These are phyloP conservation scores for Mythimna vitellina DNA, from an alignment of 2,888 invertebrate genomes.

Conservation along the genomic window DNA sequence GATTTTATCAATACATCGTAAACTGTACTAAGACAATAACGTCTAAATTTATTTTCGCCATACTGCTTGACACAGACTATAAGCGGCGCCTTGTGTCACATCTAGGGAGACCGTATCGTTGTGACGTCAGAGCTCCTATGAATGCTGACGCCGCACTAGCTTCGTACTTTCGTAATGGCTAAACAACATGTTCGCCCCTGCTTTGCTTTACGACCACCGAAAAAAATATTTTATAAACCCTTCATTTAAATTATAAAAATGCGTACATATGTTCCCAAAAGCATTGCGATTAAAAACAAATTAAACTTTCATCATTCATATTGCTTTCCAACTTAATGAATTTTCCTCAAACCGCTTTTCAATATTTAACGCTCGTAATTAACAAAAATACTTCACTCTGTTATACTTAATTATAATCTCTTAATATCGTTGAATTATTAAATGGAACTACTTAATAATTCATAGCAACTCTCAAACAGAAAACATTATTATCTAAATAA, in stretches of 20 bases:
- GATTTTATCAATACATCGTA: not conserved
- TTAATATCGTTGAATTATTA: constrained; percentile 46
- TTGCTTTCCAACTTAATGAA: constrained; percentile 12
- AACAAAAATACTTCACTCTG: constrained; percentile 29
- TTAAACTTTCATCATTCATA: constrained; percentile 22
- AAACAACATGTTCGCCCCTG: constrained; percentile 75
- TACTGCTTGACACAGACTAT: constrained; percentile 10
- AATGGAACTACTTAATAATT: constrained; percentile 57
- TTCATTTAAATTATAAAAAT: constrained; percentile 22
- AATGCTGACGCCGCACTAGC: constrained; percentile 76
- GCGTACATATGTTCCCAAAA: constrained; percentile 5
- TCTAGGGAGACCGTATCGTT: constrained; percentile 57
- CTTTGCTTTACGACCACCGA: constrained; percentile 66
- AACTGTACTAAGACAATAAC: constrained; percentile 2
- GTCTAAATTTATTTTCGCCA: constrained; percentile 14
- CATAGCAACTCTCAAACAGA: constrained; percentile 59
- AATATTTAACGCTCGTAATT: constrained; percentile 37
- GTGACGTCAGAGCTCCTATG: constrained; percentile 66
- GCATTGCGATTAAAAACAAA: constrained; percentile 11
- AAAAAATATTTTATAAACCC: constrained; percentile 49
- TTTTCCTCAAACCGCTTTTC: constrained; percentile 21
- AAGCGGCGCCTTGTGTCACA: constrained; percentile 35
- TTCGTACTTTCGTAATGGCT: constrained; percentile 73
- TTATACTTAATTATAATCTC: constrained; percentile 34
- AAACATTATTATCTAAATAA: constrained; percentile 67